Conservation (phyloP, 2,888 invertebrate species). For the Drosophila koepferae region DNA sequence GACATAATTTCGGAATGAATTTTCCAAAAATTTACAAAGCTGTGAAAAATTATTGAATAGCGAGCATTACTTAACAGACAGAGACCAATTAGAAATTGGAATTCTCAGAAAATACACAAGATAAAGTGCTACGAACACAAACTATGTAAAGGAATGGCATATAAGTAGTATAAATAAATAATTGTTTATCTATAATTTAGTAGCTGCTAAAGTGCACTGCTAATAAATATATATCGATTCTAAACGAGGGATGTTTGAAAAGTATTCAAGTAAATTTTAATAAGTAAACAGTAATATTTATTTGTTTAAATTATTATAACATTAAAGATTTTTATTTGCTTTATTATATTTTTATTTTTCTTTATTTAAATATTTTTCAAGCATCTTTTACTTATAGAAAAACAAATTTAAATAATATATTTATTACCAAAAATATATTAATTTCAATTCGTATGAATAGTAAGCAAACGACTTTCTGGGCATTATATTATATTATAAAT, state of each 20-base stretch:
- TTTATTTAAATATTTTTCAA: not conserved
- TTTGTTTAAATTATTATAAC: not conserved
- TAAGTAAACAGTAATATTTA: not conserved
- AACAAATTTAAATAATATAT: too few relatives aligned
- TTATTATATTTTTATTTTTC: not conserved
- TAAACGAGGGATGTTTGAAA: not conserved
- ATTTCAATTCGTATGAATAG: too few relatives aligned
- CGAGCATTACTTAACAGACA: not conserved
- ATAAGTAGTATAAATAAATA: not conserved
- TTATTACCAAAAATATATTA: too few relatives aligned
- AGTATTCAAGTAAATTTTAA: not conserved
- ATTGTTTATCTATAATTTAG: conserved; percentile 4
- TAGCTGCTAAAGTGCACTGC: not conserved
- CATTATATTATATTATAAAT: too few relatives aligned
- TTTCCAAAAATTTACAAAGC: conserved; percentile 12
- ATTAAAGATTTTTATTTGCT: not conserved
- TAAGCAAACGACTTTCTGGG: too few relatives aligned
- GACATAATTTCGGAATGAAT: conserved; percentile 39
- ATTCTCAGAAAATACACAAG: not conserved
- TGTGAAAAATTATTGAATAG: conserved; percentile 14
- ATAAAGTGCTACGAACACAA: not conserved
- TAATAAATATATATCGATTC: not conserved
- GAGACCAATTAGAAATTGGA: not conserved
- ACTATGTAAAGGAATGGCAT: not conserved
- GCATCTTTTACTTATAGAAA: not conserved